Evolutionary conservation across 1,140 invertebrate genomes (phyloP), one percentile per base, ranked within the genome.

Genomic region (Hermetia illucens): DNA sequence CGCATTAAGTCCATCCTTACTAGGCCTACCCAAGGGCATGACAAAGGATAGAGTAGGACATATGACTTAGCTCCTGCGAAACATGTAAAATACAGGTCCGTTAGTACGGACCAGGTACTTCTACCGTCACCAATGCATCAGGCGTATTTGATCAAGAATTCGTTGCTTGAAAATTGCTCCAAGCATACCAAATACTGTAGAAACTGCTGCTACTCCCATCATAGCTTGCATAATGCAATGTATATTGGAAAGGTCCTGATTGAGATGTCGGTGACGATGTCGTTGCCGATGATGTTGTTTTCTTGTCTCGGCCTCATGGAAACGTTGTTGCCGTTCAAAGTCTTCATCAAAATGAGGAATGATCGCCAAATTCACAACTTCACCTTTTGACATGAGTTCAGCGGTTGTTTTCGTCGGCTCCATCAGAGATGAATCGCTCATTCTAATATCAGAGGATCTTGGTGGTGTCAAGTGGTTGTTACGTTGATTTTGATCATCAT

Each of bases 171-270:
- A 60, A 41, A 58, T 60, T 36, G 58, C 58, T 35, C 58, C 58
- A 21, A 61, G 47, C 53, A 61, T 58, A 24, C 58, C 58, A 36
- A 61, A 61, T 19, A 61, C 54, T 1, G 58, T 60, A 27, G 53
- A 60, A 8, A 60, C 44, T 9, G 57, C 57, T 19, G 58, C 58
- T 48, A 60, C 55, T 39, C 48, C 57, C 53, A 61, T 58, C 53
- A 60, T 60, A 49, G 54, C 53, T 53, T 61, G 58, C 57, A 61
- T 61, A 44, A 59, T 46, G 47, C 55, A 58, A 42, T 61, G 58
- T 39, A 61, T 55, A 35, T 53, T 52, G 4, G 58, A 60, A 34
- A 60, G 29, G 20, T 60, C 57, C 42, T 60, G 51, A 13, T 58
- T 53, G 13, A 42, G 48, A 34, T 56, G 51, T 29, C 51, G 53